Percentiles rank a stretch among this genome's conserved stretches.
These are phyloP conservation scores for Andricus curvator DNA, from an alignment of 2,888 invertebrate genomes.

Conservation along the genomic window DNA sequence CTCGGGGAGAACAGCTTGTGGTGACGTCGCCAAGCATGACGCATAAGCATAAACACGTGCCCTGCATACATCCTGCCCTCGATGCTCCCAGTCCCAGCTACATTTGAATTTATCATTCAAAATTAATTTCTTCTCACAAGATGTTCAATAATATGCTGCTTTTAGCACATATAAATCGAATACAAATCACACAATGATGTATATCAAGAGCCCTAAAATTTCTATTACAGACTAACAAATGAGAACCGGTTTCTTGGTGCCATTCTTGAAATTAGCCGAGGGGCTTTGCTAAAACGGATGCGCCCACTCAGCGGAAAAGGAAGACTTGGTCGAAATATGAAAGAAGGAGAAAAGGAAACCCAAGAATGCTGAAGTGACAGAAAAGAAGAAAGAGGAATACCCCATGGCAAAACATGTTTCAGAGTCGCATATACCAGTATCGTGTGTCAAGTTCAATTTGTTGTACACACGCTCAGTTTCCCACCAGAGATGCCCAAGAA, in stretches of 20 bases:
- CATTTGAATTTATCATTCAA: neutral
- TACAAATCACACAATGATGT: neutral
- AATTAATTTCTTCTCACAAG: neutral
- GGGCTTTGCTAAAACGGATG: slow-evolving; percentile 2
- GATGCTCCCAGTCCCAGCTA: neutral
- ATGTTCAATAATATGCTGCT: neutral
- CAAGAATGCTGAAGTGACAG: slow-evolving; percentile 3
- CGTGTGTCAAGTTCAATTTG: slow-evolving; percentile 35
- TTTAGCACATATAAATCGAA: neutral
- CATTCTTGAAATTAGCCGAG: slow-evolving; percentile 1
- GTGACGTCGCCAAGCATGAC: slow-evolving; percentile 36
- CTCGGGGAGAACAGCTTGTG: slow-evolving; percentile 14
- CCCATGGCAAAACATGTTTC: slow-evolving; percentile 27
- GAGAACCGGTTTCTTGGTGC: slow-evolving; percentile 7
- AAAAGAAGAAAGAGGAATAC: slow-evolving; percentile 35
- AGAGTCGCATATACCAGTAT: slow-evolving; percentile 5
- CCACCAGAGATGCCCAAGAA: slow-evolving; percentile 4
- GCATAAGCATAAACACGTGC: slow-evolving; percentile 30
- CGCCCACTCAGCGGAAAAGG: slow-evolving; percentile 23
- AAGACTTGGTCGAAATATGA: slow-evolving; percentile 30
- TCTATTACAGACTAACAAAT: neutral
- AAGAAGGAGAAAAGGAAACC: slow-evolving; percentile 19
- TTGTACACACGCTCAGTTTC: slow-evolving; percentile 1
- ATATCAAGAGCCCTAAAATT: neutral
- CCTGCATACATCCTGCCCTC: slow-evolving; percentile 30